Evolutionary conservation across 2,888 invertebrate species (phyloP).

Genomic region (Acanthosoma haemorrhoidale): DNA sequence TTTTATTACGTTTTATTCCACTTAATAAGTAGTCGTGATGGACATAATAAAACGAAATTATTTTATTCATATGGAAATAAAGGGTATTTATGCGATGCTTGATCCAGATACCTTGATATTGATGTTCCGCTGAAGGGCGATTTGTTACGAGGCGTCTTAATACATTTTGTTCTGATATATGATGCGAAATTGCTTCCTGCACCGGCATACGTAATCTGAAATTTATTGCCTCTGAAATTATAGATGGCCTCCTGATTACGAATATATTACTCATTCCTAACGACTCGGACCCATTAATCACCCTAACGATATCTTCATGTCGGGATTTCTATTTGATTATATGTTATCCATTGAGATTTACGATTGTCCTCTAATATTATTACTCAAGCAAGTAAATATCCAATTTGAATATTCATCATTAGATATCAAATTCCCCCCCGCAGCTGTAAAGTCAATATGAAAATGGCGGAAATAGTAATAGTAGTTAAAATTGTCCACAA

Average conservation of each 20-base stretch:
- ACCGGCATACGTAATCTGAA: not conserved
- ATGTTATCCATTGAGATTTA: no score
- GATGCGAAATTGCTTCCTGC: not conserved
- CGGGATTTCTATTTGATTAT: not conserved
- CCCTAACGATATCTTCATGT: not conserved
- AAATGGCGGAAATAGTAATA: no score
- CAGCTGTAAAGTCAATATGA: no score
- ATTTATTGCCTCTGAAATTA: not conserved
- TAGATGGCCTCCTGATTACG: not conserved
- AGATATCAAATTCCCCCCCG: no score
- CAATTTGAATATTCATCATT: no score
- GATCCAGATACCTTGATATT: constrained; percentile 2
- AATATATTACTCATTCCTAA: not conserved
- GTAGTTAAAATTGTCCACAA: no score
- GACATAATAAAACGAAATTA: no score
- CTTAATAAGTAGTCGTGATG: no score
- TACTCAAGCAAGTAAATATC: no score
- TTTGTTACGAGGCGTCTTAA: constrained; percentile 3
- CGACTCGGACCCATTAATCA: not conserved
- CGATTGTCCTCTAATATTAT: no score
- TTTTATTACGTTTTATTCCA: no score
- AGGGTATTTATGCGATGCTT: constrained; percentile 1
- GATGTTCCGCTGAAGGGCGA: not conserved
- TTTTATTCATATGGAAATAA: no score
- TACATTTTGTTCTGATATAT: constrained; percentile 5